phyloP scores from a whole-genome alignment of 2,113 vertebrate species.

The Leptobrachium ailaonicum region DNA sequence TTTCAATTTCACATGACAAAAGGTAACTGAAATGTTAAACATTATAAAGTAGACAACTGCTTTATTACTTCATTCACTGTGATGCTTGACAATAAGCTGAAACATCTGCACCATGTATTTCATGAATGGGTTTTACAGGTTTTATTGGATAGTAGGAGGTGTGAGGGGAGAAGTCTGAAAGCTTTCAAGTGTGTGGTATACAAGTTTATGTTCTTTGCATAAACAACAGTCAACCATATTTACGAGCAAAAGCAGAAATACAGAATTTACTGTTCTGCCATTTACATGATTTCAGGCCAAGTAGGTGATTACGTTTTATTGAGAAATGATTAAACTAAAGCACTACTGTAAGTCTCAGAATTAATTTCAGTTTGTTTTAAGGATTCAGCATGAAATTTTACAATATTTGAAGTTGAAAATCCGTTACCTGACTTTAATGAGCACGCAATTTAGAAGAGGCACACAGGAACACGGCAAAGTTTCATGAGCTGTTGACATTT shows the following conservation, averaged over 20 bases:
- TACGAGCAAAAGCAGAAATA: constrained; percentile 21
- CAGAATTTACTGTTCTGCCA: constrained; percentile 24
- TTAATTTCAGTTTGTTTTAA: constrained; percentile 17
- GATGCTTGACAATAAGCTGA: constrained; percentile 33
- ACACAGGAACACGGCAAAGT: neutral
- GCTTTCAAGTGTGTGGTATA: constrained; percentile 34
- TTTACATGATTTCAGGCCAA: constrained; percentile 25
- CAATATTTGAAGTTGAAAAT: neutral
- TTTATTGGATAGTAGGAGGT: constrained; percentile 34
- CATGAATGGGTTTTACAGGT: constrained; percentile 17
- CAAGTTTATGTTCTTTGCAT: constrained; percentile 37
- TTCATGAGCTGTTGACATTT: neutral
- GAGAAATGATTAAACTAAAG: constrained; percentile 38
- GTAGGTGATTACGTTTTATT: constrained; percentile 41
- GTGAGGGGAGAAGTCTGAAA: constrained; percentile 14
- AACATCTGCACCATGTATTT: constrained; percentile 38
- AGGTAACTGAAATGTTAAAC: neutral
- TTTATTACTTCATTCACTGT: constrained; percentile 10
- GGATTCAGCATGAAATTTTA: neutral
- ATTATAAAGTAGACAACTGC: neutral
- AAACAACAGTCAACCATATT: constrained; percentile 40
- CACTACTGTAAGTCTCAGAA: constrained; percentile 23
- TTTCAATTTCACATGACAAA: no score
- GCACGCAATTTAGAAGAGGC: neutral
- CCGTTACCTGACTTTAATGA: constrained; percentile 1